Conservation (phyloP, 2,113 vertebrate genomes). For the Barbus barbus region DNA sequence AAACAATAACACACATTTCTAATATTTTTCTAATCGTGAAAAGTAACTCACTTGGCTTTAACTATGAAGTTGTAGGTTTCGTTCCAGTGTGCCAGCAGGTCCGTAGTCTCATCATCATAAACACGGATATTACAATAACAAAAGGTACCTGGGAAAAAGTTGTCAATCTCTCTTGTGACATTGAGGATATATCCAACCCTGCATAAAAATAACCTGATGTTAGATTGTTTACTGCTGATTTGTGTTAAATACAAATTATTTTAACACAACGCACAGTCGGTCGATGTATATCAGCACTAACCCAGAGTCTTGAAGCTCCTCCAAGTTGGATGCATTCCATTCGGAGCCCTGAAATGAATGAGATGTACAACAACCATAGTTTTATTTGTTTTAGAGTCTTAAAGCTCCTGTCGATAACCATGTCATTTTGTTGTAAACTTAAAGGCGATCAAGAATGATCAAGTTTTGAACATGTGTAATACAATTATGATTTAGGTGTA, state of each 20-base stretch:
- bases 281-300: constrained; percentile 70
- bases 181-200: constrained; percentile 96
- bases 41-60: constrained; percentile 88
- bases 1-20: not conserved
- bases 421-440: not conserved
- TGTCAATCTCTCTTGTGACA: constrained; percentile 93
- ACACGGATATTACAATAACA: constrained; percentile 91
- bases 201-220: constrained; percentile 41
- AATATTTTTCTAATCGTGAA: not conserved
- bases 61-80: constrained; percentile 95
- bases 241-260: not conserved
- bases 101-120: constrained; percentile 89
- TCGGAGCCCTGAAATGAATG: constrained; percentile 85
- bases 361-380: constrained; percentile 41
- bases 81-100: constrained; percentile 95
- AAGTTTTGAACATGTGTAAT: not conserved
- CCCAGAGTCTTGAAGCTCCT: constrained; percentile 92
- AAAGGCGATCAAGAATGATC: not conserved
- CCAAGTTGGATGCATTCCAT: constrained; percentile 97
- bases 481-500: not conserved
- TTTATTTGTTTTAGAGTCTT: not conserved
- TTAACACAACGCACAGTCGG: not conserved
- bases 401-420: not conserved
- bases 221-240: not conserved
- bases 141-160: constrained; percentile 92